Conservation (phyloP, 2,113 vertebrate genomes). For the Gymnorhina tibicen region DNA sequence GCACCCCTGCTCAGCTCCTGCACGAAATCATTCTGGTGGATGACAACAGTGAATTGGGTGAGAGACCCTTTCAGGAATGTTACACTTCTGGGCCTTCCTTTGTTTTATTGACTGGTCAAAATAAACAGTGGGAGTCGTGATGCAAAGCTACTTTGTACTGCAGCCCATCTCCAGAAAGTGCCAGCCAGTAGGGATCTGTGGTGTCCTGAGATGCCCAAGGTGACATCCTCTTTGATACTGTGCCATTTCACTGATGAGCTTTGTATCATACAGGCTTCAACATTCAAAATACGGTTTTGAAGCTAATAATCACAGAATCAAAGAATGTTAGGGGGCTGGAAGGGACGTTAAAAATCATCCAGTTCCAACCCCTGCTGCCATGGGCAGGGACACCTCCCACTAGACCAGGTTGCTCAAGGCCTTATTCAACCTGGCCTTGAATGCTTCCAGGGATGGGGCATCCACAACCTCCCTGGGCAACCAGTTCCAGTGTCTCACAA, state of each 20-base stretch:
- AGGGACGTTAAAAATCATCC: not conserved
- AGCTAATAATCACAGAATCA: not conserved
- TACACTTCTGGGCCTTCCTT: not conserved
- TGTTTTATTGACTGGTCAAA: not conserved
- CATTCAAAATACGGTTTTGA: not conserved
- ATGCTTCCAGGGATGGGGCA: not conserved
- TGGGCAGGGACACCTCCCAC: not conserved
- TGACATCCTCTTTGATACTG: not conserved
- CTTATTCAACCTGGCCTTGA: not conserved
- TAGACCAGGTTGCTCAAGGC: not conserved
- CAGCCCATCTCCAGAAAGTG: not conserved
- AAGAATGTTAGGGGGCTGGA: not conserved
- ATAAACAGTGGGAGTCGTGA: not conserved
- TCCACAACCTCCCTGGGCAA: not conserved
- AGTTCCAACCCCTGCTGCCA: not conserved
- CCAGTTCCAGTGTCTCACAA: not conserved
- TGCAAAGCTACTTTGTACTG: not conserved
- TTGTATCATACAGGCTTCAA: not conserved
- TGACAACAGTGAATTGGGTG: conserved; percentile 90
- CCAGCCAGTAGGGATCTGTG: not conserved
- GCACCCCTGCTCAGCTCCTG: conserved; percentile 82
- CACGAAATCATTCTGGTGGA: conserved; percentile 94
- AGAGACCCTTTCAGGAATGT: not conserved
- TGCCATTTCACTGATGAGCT: not conserved
- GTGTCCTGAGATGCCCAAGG: not conserved